Conservation (phyloP, 1,140 invertebrate species). For the Homalodisca vitripennis region DNA sequence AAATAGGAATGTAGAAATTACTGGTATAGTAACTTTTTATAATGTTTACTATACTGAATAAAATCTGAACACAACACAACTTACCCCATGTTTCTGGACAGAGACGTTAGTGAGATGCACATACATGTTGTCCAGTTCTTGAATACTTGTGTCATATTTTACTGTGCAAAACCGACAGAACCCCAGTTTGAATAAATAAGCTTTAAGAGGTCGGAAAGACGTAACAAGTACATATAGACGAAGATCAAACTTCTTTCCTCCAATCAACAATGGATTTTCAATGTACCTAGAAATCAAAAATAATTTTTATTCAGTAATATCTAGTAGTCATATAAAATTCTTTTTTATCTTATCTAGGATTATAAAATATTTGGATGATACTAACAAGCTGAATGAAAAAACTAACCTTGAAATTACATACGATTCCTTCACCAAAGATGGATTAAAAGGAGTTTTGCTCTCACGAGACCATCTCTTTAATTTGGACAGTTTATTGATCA, state of each 20-base stretch:
- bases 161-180: slow-evolving; percentile 85
- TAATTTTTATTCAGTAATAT: no score
- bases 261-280: slow-evolving; percentile 80
- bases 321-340: no score
- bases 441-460: slow-evolving; percentile 78
- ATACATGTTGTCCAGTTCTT: slow-evolving; percentile 82
- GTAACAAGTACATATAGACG: slow-evolving; percentile 82
- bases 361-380: no score
- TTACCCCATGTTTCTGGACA: slow-evolving; percentile 83
- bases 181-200: slow-evolving; percentile 72
- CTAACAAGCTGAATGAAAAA: no score
- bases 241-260: slow-evolving; percentile 89
- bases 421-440: slow-evolving; percentile 79
- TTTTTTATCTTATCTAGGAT: no score
- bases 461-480: slow-evolving; percentile 85
- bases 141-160: slow-evolving; percentile 67
- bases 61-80: slow-evolving; percentile 39
- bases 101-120: slow-evolving; percentile 86
- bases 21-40: no score
- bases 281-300: slow-evolving; percentile 72
- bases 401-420: slow-evolving; percentile 80
- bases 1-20: no score
- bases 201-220: slow-evolving; percentile 80
- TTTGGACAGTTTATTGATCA: slow-evolving; percentile 87
- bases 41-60: no score